phyloP scores from a whole-genome alignment of 2,113 vertebrate genomes.

The Rynchops niger region DNA sequence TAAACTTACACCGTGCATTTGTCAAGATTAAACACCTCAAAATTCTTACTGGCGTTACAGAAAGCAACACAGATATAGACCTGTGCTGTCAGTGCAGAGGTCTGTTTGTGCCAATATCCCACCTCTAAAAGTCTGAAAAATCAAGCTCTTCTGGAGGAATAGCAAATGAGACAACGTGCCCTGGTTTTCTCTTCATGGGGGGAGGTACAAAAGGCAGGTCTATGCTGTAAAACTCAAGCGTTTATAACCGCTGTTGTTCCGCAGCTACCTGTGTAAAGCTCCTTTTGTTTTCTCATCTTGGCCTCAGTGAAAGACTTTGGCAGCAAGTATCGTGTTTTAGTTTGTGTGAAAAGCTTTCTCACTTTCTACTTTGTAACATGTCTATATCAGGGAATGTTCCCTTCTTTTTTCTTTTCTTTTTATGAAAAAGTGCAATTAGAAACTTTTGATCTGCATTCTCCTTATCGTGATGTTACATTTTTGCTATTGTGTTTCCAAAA shows the following conservation, averaged over 20 bases:
- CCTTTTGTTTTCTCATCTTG: neutral
- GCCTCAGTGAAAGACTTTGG: neutral
- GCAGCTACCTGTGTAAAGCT: neutral
- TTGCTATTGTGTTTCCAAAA: neutral
- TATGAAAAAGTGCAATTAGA: neutral
- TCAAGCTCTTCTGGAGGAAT: neutral
- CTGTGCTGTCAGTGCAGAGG: neutral
- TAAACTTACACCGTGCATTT: neutral
- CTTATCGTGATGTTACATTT: neutral
- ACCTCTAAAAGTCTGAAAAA: neutral
- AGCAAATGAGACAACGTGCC: neutral
- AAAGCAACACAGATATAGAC: neutral
- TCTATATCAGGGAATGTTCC: neutral
- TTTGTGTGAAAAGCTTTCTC: slow-evolving; percentile 17
- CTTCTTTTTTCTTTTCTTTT: neutral
- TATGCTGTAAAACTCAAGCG: neutral
- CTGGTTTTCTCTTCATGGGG: neutral
- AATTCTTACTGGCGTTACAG: neutral
- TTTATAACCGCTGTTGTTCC: neutral
- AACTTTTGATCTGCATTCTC: neutral
- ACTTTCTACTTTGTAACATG: neutral
- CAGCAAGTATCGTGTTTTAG: neutral
- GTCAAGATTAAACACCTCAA: neutral
- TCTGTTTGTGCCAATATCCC: neutral
- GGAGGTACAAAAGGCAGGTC: neutral